Evolutionary conservation across 2,113 vertebrate genomes (phyloP).

Genomic region (Podocnemis expansa): DNA sequence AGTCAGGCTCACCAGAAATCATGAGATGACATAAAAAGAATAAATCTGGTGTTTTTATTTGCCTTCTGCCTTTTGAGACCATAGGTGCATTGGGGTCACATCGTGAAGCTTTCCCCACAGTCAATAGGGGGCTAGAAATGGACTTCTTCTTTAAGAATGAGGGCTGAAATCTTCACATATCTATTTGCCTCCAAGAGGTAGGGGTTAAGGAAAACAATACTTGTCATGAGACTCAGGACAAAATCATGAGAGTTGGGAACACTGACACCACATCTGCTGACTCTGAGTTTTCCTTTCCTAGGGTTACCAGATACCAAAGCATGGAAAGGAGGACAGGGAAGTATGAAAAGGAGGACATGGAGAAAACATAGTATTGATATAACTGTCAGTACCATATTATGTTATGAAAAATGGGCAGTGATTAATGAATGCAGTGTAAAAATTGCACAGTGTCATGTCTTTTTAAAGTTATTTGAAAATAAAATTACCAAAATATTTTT

Average conservation of each 20-base stretch:
- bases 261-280: accelerated
- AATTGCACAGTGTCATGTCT: too few relatives aligned
- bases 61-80: background rate
- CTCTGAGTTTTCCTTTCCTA: background rate
- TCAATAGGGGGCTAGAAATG: background rate
- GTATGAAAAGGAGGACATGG: too few relatives aligned
- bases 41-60: background rate
- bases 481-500: too few relatives aligned
- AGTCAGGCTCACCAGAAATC: background rate
- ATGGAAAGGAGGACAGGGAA: too few relatives aligned
- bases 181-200: background rate
- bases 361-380: too few relatives aligned
- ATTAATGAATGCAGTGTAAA: too few relatives aligned
- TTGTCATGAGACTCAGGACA: background rate
- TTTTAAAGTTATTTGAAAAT: too few relatives aligned
- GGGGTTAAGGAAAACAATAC: background rate
- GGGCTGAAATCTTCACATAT: background rate
- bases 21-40: background rate
- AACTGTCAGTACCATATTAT: too few relatives aligned
- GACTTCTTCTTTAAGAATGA: background rate
- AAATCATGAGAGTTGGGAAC: background rate
- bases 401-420: too few relatives aligned
- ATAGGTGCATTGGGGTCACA: background rate
- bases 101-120: background rate
- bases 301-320: too few relatives aligned